These are phyloP conservation scores for Siderastrea radians DNA, from an alignment of 92 coral and sea anemone genomes.

Conservation along the genomic window DNA sequence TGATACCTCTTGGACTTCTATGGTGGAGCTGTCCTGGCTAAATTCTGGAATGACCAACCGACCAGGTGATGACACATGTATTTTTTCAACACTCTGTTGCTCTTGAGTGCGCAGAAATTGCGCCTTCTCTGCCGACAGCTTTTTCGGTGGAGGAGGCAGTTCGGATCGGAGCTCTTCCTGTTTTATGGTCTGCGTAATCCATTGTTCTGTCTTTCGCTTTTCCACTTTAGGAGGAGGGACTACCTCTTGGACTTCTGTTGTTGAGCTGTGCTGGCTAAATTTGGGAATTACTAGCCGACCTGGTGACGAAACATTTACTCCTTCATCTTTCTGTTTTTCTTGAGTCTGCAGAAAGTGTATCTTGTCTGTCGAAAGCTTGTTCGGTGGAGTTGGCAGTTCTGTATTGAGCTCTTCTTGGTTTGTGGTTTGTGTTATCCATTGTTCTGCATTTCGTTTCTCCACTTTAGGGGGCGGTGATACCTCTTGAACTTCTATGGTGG, in stretches of 20 bases:
- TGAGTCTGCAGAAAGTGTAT: background rate
- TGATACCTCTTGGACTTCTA: background rate
- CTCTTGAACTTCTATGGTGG: background rate
- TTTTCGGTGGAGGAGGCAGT: background rate
- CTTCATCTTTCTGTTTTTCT: background rate
- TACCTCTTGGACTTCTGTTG: background rate
- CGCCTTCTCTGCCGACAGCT: background rate
- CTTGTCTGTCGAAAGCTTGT: background rate
- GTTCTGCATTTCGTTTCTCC: background rate
- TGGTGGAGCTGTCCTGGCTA: background rate
- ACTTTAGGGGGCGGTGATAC: background rate
- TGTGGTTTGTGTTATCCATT: slow-evolving; percentile 5
- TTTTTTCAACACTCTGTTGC: background rate
- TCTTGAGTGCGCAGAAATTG: slow-evolving; percentile 9
- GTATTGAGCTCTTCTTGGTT: background rate
- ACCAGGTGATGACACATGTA: background rate
- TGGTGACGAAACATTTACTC: background rate
- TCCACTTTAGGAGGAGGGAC: background rate
- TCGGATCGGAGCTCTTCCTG: background rate
- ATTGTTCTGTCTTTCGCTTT: background rate
- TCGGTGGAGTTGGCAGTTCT: background rate
- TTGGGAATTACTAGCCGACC: background rate
- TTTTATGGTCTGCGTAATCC: background rate
- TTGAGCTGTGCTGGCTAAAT: background rate
- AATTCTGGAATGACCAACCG: slow-evolving; percentile 22